Evolutionary conservation across 2,113 vertebrate species (phyloP).

Genomic region (Trinectes maculatus): DNA sequence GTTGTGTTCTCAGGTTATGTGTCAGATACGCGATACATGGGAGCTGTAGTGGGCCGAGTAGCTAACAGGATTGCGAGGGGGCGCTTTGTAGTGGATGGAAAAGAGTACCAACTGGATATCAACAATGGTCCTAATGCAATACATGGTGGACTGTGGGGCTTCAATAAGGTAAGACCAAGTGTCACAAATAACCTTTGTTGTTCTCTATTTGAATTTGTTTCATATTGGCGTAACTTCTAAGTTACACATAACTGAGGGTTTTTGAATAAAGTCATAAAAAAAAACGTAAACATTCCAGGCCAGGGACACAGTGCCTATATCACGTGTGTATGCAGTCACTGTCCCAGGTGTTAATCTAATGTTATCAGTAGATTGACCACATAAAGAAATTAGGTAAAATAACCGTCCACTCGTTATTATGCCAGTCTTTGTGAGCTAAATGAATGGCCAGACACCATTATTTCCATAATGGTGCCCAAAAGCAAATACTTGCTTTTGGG

Average conservation of each 20-base stretch:
- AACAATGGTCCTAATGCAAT: slow-evolving; percentile 92
- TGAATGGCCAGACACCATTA: background rate
- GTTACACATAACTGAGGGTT: background rate
- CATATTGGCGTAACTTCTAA: background rate
- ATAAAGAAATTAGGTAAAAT: background rate
- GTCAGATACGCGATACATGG: slow-evolving; percentile 88
- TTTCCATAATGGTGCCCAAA: background rate
- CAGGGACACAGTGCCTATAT: background rate
- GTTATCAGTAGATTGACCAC: background rate
- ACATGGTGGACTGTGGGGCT: slow-evolving; percentile 90
- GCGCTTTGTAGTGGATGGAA: slow-evolving; percentile 82
- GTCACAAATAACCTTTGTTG: too few species aligned
- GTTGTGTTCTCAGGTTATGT: slow-evolving; percentile 83
- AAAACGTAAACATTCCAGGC: background rate
- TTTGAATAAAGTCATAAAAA: background rate
- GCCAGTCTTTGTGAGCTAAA: background rate
- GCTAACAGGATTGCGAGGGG: slow-evolving; percentile 92
- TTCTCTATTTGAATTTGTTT: background rate
- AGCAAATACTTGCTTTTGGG: too few species aligned
- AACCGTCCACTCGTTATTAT: background rate
- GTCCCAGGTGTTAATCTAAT: background rate
- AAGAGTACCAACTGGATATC: slow-evolving; percentile 85
- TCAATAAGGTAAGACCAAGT: slow-evolving; percentile 87
- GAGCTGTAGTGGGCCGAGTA: slow-evolving; percentile 89
- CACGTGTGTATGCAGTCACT: background rate